phyloP scores from a whole-genome alignment of 2,888 invertebrate genomes.

The Drosophila multiciliata region DNA sequence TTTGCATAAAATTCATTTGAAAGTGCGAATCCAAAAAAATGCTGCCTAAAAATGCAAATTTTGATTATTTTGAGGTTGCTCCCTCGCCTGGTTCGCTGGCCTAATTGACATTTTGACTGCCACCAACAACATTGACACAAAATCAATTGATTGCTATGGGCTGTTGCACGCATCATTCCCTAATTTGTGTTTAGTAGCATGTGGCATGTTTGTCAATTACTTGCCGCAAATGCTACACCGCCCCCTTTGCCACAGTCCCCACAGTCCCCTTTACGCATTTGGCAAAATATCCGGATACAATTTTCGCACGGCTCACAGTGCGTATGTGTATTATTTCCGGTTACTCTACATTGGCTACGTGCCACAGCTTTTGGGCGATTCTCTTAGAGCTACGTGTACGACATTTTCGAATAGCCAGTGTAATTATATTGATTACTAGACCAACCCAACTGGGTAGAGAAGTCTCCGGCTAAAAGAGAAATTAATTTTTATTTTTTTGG shows the following conservation, averaged over 20 bases:
- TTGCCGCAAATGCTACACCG: constrained; percentile 37
- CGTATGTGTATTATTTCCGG: constrained; percentile 77
- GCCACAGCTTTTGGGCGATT: constrained; percentile 47
- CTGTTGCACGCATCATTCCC: constrained; percentile 48
- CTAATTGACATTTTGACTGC: constrained; percentile 74
- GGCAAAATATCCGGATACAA: constrained; percentile 66
- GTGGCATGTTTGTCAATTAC: constrained; percentile 80
- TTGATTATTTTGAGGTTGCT: constrained; percentile 19
- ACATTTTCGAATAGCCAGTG: constrained; percentile 73
- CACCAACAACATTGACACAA: constrained; percentile 42
- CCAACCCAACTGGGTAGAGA: neutral
- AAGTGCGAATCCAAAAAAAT: constrained; percentile 10
- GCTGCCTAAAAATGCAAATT: constrained; percentile 60
- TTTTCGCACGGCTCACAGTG: constrained; percentile 56
- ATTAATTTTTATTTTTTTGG: constrained; percentile 61
- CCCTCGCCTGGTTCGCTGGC: neutral
- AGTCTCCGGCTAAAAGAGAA: constrained; percentile 42
- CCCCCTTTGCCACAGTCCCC: neutral
- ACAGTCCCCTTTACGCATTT: constrained; percentile 13
- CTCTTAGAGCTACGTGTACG: constrained; percentile 65
- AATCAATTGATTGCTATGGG: constrained; percentile 72
- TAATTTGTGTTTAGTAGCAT: constrained; percentile 79
- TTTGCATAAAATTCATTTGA: constrained; percentile 68
- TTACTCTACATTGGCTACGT: constrained; percentile 59
- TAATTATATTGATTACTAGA: constrained; percentile 77